These are phyloP conservation scores for Eulemur coronatus DNA, from an alignment of 2,797 vertebrate genomes.

Conservation along the genomic window DNA sequence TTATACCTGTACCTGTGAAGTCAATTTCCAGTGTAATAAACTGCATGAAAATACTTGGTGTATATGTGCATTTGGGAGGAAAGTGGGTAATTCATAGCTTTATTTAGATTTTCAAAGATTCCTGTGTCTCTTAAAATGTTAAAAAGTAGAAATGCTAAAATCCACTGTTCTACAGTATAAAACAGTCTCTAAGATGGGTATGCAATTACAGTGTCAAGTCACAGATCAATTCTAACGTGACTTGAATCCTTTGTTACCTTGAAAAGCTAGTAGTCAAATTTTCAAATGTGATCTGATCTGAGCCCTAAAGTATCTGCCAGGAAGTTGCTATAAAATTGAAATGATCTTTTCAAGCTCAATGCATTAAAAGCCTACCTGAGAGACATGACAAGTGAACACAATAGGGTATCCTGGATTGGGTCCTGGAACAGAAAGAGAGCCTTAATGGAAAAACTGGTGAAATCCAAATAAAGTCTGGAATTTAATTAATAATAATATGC, in stretches of 20 bases:
- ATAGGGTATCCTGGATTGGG: not conserved
- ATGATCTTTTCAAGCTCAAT: constrained; percentile 21
- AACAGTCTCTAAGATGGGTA: not conserved
- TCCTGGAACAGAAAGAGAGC: constrained; percentile 8
- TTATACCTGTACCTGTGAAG: constrained; percentile 12
- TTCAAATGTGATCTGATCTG: constrained; percentile 17
- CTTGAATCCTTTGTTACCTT: constrained; percentile 19
- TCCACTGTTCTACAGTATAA: not conserved
- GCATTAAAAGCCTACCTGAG: constrained; percentile 20
- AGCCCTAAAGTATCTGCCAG: not conserved
- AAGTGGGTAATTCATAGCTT: not conserved
- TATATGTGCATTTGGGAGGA: not conserved
- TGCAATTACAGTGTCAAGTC: not conserved
- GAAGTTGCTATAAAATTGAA: constrained; percentile 18
- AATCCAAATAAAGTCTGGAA: not conserved
- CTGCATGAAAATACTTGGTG: not conserved
- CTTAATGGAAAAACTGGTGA: not conserved
- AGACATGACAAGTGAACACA: constrained; percentile 5
- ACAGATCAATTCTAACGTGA: not conserved
- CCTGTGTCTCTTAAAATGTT: not conserved
- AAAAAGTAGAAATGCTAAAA: constrained; percentile 11
- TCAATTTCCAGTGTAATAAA: constrained; percentile 18
- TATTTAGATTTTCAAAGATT: constrained; percentile 26
- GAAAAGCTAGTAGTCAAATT: constrained; percentile 36
- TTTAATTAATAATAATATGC: not conserved